Evolutionary conservation across 2,888 invertebrate species (phyloP), one percentile per base, ranked within the genome.

Genomic region (Monoplex corrugatus): DNA sequence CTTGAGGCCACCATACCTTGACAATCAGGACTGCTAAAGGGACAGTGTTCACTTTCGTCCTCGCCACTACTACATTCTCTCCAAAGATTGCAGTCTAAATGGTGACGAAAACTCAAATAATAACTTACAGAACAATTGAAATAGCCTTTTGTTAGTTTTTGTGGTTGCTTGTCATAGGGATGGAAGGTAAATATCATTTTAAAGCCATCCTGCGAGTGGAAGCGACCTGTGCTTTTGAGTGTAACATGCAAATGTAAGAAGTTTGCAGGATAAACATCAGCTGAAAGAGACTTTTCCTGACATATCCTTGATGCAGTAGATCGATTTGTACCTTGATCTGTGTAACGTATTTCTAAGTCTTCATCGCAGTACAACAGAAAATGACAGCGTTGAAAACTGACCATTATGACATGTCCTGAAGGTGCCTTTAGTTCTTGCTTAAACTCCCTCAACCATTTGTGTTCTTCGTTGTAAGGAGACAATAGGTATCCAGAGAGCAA

Each of bases 21-120:
- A 23, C 78, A 78, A 8, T 78, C 78, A 2, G 23, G 40, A 8
- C 43, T 78, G 28, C 78, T 78, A 43, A 43, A 78, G 32, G 78
- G 78, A 40, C 78, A 78, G 78, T 78, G 78, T 23, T 78, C 78
- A 28, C 40, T 78, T 78, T 78, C 78, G 28, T 78, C 78, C 28
- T 43, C n/a, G 40, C 28, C 43, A 28, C n/a, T 28, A 16, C 43
- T 23, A 78, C 78, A 78, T 28, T 78, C 78, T 78, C 8, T 43
- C 28, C 23, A 28, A 40, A 78, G 78, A 28, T 78, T 78, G 28
- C 78, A 78, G 32, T 78, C 23, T 40, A 78, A 23, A 23, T 78
- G 78, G 40, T 40, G 2, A 23, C 28, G 32, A 43, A 78, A 78
- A 23, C 28, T 43, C 2, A 23, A 78, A 40, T 78, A 78, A 16